Base-by-base conservation (phyloP, 2,888 invertebrate species). In the Mythimna lalbum region DNA sequence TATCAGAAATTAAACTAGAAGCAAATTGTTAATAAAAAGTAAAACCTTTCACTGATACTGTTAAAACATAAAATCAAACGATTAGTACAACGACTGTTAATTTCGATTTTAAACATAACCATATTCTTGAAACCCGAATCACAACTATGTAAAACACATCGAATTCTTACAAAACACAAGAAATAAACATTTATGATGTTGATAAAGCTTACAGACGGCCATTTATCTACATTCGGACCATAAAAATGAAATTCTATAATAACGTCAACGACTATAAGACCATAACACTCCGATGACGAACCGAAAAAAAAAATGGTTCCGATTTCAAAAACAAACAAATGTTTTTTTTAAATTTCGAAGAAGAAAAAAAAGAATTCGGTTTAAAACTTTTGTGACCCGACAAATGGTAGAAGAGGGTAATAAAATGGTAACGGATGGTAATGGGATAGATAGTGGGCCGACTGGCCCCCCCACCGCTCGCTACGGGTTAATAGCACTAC, bases 371-470 rank as follows among this genome's bases (percentile, higher is more conserved):
- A 43, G 43, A 43, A 43, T 43, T 73, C 33, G 33, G 73, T 80
- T 76, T 73, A 78, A 69, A 81, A 78, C 75, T 80, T 87, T 83
- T 82, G 84, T 87, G 87, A 85, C 83, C 82, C 84, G 86, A 86
- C 87, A 86, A 89, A 88, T 86, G 81, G 80, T 85, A 83, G 83
- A 82, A 85, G 81, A 87, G 83, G 85, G 86, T 86, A 87, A 90
- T 90, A 90, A 90, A 90, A 90, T 87, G 80, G 85, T 89, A 90
- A 90, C 86, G 85, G 87, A 90, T 87, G 90, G 85, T 90, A 89
- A 90, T 90, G 83, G 88, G 81, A 63, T 68, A 70, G 85, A 82
- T 85, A 80, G 87, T 82, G 80, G 84, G 80, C 56, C 78, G 80
- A 70, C 69, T 64, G 57, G 78, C 69, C 87, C 87, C 87, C 87